Percentiles rank a stretch among this genome's conserved stretches.
phyloP scores from a whole-genome alignment of 2,113 vertebrate genomes.

The Silurus meridionalis region DNA sequence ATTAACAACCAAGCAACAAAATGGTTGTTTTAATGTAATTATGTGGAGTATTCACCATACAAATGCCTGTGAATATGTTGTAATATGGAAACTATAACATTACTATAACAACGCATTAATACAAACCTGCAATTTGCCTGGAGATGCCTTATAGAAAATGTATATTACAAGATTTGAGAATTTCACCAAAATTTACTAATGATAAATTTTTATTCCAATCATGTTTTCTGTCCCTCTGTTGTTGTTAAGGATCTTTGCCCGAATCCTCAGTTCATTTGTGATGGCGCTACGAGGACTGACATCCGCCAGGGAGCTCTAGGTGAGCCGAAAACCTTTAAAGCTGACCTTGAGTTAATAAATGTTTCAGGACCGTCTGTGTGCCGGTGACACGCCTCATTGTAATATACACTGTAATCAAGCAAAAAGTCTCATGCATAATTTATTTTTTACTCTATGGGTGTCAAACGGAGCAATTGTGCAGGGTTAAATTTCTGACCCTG shows the following conservation, averaged over 20 bases:
- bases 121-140: background rate
- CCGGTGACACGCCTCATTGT: background rate
- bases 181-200: background rate
- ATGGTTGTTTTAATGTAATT: background rate
- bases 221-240: background rate
- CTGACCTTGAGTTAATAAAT: background rate
- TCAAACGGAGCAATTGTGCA: background rate
- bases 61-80: background rate
- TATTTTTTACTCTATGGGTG: conserved; percentile 12
- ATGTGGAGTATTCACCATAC: background rate
- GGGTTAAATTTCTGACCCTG: background rate
- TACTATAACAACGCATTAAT: background rate
- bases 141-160: background rate
- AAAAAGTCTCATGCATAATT: conserved; percentile 23
- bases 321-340: background rate
- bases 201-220: background rate
- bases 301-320: conserved; percentile 37
- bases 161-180: background rate
- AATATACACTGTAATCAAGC: conserved; percentile 2
- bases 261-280: conserved; percentile 38
- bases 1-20: background rate
- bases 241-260: conserved; percentile 31
- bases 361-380: background rate
- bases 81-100: background rate
- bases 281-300: conserved; percentile 32